Percentiles rank a stretch among this genome's conserved stretches.
Evolutionary conservation across 2,797 vertebrate species (phyloP).

Genomic region (Pangasius mekongensis): DNA sequence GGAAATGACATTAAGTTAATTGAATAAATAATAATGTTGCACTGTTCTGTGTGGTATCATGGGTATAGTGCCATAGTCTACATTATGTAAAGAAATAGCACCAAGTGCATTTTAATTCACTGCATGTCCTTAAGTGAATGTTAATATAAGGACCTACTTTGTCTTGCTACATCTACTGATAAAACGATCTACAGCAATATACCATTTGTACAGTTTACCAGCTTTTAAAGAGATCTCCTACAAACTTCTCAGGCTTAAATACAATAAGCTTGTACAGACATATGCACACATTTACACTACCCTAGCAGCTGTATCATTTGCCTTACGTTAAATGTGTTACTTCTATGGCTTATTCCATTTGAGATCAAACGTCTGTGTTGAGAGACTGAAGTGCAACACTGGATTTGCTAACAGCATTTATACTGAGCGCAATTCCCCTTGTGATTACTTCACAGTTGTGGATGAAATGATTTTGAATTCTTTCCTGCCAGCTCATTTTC

Average conservation of each 20-base stretch:
- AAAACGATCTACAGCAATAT: conserved; percentile 51
- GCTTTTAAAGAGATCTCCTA: conserved; percentile 17
- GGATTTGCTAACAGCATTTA: conserved; percentile 37
- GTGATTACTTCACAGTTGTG: conserved; percentile 37
- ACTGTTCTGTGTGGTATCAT: conserved; percentile 32
- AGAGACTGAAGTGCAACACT: conserved; percentile 51
- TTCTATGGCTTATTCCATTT: conserved; percentile 55
- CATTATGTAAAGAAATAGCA: conserved; percentile 39
- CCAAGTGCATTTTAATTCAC: conserved; percentile 33
- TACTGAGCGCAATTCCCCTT: conserved; percentile 24
- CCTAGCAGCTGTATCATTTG: conserved; percentile 14
- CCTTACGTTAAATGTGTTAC: conserved; percentile 44
- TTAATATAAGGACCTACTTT: conserved; percentile 23
- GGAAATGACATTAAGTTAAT: conserved; percentile 50
- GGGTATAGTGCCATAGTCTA: conserved; percentile 15
- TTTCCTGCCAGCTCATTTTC: conserved; percentile 52
- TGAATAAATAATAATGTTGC: conserved; percentile 49
- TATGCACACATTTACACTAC: conserved; percentile 34
- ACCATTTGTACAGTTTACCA: conserved; percentile 32
- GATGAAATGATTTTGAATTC: conserved; percentile 32
- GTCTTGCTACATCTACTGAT: conserved; percentile 52
- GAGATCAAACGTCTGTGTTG: conserved; percentile 44
- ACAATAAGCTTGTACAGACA: conserved; percentile 26
- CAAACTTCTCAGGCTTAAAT: neutral
- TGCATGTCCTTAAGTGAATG: conserved; percentile 16